These are phyloP conservation scores for Orgyia antiqua DNA, from an alignment of 2,888 invertebrate genomes.

Conservation along the genomic window DNA sequence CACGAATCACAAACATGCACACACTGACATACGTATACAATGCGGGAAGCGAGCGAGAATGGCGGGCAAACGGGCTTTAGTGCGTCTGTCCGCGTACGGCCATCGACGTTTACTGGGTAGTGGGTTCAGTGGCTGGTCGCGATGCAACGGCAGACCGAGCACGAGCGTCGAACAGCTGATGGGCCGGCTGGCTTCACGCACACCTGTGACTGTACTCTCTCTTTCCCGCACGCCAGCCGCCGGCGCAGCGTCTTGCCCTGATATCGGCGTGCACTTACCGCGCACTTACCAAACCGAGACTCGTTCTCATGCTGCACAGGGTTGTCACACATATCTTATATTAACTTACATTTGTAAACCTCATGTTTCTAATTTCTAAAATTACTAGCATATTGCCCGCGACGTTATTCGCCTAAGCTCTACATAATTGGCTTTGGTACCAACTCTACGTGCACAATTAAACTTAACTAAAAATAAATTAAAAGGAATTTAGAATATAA, in stretches of 20 bases:
- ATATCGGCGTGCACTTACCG: conserved; percentile 49
- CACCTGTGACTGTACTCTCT: conserved; percentile 70
- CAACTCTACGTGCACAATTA: too few species aligned
- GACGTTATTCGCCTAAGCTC: too few species aligned
- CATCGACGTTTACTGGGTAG: conserved; percentile 56
- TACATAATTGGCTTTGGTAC: too few species aligned
- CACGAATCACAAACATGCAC: conserved; percentile 61
- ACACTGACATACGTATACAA: conserved; percentile 46
- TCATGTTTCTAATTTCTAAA: too few species aligned
- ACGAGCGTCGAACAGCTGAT: conserved; percentile 68
- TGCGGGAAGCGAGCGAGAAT: conserved; percentile 39
- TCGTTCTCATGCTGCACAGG: not conserved
- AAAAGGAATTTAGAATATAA: too few species aligned
- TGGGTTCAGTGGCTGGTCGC: conserved; percentile 37
- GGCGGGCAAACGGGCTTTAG: conserved; percentile 35
- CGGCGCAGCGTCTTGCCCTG: conserved; percentile 49
- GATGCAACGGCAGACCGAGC: conserved; percentile 41
- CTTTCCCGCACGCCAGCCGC: conserved; percentile 49
- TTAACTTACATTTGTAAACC: too few species aligned
- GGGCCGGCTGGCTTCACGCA: conserved; percentile 48
- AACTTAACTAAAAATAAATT: too few species aligned
- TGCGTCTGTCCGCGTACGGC: conserved; percentile 58
- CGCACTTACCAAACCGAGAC: conserved; percentile 1
- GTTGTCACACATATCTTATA: not conserved
- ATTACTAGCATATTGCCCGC: too few species aligned